A percentile compares a stretch with the other conserved stretches of the same genome.
phyloP scores from a whole-genome alignment of 2,113 vertebrate species.

The Sapajus apella region DNA sequence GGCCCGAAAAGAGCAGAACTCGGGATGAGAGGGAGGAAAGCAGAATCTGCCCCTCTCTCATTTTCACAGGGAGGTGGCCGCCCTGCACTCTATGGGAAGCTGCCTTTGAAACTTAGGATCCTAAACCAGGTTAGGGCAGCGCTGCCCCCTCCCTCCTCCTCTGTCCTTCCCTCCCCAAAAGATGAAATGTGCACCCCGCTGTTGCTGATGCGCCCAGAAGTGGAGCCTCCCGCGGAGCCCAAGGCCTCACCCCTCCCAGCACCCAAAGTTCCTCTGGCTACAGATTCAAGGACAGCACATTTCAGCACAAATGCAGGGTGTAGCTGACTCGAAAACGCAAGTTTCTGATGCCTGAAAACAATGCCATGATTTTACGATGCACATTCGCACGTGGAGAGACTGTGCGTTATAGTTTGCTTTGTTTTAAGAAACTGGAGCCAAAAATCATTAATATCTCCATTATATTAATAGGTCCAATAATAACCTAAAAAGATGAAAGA shows the following conservation, averaged over 20 bases:
- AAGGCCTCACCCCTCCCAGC: background rate
- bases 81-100: slow-evolving; percentile 29
- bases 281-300: background rate
- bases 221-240: slow-evolving; percentile 29
- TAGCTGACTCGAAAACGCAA: background rate
- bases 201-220: slow-evolving; percentile 19
- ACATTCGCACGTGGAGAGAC: background rate
- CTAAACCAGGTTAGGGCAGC: slow-evolving; percentile 67
- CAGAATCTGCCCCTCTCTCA: slow-evolving; percentile 36
- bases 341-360: background rate
- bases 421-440: slow-evolving; percentile 44
- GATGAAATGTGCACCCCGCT: slow-evolving; percentile 24
- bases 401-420: background rate
- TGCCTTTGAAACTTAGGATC: slow-evolving; percentile 47
- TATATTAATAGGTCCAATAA: background rate
- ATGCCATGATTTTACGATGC: background rate
- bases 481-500: slow-evolving; percentile 19
- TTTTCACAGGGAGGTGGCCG: slow-evolving; percentile 42
- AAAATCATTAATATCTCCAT: background rate
- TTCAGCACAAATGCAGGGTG: background rate
- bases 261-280: background rate
- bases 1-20: slow-evolving; percentile 76
- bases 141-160: accelerated
- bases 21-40: slow-evolving; percentile 73
- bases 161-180: background rate